These are phyloP conservation scores for Umimayanthus chanpuru DNA, from an alignment of 92 coral and sea anemone species.

Conservation along the genomic window DNA sequence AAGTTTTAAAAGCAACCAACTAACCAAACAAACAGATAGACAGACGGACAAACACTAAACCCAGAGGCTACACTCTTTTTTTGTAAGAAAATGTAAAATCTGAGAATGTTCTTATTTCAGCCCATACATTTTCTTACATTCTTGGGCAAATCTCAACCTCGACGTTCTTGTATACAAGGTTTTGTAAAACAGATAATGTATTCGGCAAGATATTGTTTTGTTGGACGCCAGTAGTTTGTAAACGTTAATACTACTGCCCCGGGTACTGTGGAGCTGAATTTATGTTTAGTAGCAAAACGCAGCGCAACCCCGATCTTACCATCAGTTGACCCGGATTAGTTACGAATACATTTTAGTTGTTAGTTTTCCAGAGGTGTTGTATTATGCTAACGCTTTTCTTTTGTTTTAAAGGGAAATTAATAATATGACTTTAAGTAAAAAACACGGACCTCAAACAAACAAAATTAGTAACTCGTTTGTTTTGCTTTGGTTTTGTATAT, in stretches of 20 bases:
- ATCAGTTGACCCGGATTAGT: not conserved
- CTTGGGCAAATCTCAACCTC: no score
- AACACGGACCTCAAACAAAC: not conserved
- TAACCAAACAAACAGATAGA: not conserved
- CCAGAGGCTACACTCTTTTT: not conserved
- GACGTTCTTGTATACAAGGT: no score
- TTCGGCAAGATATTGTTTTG: not conserved
- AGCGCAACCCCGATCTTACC: not conserved
- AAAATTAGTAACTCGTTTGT: no score
- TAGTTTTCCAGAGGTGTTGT: no score
- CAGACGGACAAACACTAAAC: not conserved
- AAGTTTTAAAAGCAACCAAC: not conserved
- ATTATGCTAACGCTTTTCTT: no score
- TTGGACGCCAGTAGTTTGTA: not conserved
- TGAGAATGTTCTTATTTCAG: no score
- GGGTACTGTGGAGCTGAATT: not conserved
- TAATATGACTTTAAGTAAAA: no score
- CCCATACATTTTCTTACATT: no score
- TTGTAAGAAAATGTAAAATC: no score
- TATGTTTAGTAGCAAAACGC: not conserved
- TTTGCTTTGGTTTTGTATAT: not conserved
- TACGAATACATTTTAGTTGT: not conserved
- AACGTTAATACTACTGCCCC: not conserved
- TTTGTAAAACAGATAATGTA: no score
- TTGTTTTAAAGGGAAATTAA: not conserved